These are phyloP conservation scores for Pomacea canaliculata DNA, from an alignment of 2,888 invertebrate genomes.

Conservation along the genomic window DNA sequence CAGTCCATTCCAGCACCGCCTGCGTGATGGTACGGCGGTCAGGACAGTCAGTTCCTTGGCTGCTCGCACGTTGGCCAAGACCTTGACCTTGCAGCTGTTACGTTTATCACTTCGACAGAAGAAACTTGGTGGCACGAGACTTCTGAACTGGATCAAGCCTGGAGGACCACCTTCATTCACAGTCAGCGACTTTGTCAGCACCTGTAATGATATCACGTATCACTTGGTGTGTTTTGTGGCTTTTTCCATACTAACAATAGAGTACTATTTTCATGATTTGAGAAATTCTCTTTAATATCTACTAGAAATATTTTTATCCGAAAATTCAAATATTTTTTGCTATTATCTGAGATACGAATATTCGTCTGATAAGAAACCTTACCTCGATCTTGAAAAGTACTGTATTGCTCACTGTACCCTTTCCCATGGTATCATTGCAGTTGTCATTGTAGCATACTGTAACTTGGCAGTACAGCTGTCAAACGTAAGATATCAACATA, in stretches of 20 bases:
- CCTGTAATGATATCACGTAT: conserved; percentile 7
- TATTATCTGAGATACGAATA: too few relatives aligned
- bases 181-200: conserved; percentile 24
- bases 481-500: not conserved
- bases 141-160: conserved; percentile 28
- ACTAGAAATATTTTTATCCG: too few relatives aligned
- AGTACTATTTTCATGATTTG: too few relatives aligned
- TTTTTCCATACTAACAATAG: too few relatives aligned
- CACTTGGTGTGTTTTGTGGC: too few relatives aligned
- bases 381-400: conserved; percentile 29
- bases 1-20: conserved; percentile 32
- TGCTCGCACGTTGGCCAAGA: conserved; percentile 36
- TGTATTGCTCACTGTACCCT: conserved; percentile 29
- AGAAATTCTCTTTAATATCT: too few relatives aligned
- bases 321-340: too few relatives aligned
- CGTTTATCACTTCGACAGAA: conserved; percentile 32
- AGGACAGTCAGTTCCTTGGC: conserved; percentile 40
- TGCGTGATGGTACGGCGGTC: conserved; percentile 33
- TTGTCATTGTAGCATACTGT: conserved; percentile 34
- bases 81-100: conserved; percentile 34
- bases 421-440: conserved; percentile 35
- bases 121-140: conserved; percentile 35
- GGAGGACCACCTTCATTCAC: conserved; percentile 34
- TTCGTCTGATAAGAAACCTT: not conserved
- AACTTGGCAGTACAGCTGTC: conserved; percentile 41